Conservation (phyloP, 2,113 vertebrate species). For the Passer montanus region DNA sequence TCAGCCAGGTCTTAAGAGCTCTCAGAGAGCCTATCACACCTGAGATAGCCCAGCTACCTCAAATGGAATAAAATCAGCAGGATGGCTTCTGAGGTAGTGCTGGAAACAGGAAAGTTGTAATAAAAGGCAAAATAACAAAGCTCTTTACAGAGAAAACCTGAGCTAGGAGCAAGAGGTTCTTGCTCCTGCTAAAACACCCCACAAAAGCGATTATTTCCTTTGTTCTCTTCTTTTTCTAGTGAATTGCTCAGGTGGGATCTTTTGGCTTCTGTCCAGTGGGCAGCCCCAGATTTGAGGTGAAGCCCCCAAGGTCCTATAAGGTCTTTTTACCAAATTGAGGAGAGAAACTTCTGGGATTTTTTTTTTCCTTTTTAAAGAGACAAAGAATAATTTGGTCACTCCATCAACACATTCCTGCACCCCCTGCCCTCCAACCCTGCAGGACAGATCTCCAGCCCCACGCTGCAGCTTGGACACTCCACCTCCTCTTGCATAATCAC, state of each 20-base stretch:
- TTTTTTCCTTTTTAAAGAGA: not conserved
- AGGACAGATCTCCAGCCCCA: not conserved
- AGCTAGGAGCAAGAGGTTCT: not conserved
- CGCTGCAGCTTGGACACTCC: not conserved
- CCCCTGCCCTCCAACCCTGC: not conserved
- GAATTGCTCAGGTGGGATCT: not conserved
- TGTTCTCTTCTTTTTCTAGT: not conserved
- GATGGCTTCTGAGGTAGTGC: not conserved
- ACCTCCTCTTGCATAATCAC: slow-evolving; percentile 23
- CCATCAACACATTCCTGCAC: not conserved
- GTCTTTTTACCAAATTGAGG: not conserved
- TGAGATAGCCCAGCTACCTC: not conserved
- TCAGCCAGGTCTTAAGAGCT: not conserved
- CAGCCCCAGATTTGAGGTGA: not conserved
- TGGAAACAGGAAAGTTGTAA: not conserved
- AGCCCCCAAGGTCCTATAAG: not conserved
- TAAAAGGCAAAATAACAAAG: not conserved
- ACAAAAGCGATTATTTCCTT: not conserved
- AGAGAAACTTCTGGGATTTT: not conserved
- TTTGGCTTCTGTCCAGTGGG: not conserved
- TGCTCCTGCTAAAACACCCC: not conserved
- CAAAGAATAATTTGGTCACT: not conserved
- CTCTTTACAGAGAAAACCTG: not conserved
- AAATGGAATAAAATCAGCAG: not conserved
- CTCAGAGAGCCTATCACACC: not conserved